Conservation (phyloP, 2,797 vertebrate species). For the Alca torda region DNA sequence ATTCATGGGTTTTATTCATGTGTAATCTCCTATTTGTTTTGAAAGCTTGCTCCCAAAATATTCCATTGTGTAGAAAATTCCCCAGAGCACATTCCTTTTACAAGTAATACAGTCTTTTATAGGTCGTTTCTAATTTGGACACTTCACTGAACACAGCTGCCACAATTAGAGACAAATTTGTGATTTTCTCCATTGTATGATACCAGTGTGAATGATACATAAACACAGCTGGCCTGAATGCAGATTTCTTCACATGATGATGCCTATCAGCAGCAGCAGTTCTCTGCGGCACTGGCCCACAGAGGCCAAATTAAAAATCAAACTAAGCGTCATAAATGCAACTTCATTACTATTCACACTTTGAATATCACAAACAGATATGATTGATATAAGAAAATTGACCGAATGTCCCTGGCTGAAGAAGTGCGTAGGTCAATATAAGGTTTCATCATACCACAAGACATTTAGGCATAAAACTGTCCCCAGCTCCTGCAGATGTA, state of each 20-base stretch:
- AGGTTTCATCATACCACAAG: not conserved
- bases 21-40: slow-evolving; percentile 40
- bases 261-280: not conserved
- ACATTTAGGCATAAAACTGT: not conserved
- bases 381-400: not conserved
- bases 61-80: slow-evolving; percentile 42
- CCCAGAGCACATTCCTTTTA: slow-evolving; percentile 8
- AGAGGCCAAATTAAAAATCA: slow-evolving; percentile 59
- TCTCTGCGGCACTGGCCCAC: slow-evolving; percentile 47
- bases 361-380: not conserved
- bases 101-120: slow-evolving; percentile 31
- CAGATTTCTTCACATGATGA: slow-evolving; percentile 38
- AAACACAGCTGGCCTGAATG: slow-evolving; percentile 61
- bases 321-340: slow-evolving; percentile 44
- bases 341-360: slow-evolving; percentile 12
- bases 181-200: slow-evolving; percentile 62
- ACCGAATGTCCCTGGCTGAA: not conserved
- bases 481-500: not conserved
- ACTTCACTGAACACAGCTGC: slow-evolving; percentile 69
- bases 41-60: slow-evolving; percentile 33
- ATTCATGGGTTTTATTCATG: slow-evolving; percentile 42
- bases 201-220: slow-evolving; percentile 50
- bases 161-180: slow-evolving; percentile 63
- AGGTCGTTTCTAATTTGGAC: slow-evolving; percentile 66
- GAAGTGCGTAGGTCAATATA: not conserved